phyloP scores from a whole-genome alignment of 2,888 invertebrate genomes.

The Hedya salicella region DNA sequence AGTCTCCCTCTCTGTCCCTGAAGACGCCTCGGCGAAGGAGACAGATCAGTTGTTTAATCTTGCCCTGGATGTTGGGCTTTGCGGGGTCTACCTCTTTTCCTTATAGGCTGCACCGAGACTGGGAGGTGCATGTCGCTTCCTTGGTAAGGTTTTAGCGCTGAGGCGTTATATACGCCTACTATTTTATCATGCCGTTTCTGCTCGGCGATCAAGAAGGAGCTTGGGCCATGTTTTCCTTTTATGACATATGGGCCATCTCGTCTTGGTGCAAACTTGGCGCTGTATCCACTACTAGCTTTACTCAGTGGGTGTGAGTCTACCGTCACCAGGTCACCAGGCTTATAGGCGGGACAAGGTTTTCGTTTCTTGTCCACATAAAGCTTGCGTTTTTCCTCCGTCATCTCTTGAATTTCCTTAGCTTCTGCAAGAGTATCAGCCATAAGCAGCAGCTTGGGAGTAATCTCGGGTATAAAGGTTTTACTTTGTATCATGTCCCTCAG shows the following conservation, averaged over 20 bases:
- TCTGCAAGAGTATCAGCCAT: background rate
- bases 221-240: background rate
- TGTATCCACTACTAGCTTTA: background rate
- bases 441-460: background rate
- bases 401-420: background rate
- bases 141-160: background rate
- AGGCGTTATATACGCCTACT: background rate
- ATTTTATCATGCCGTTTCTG: background rate
- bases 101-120: background rate
- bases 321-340: background rate
- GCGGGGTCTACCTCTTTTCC: background rate
- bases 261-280: background rate
- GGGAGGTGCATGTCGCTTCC: background rate
- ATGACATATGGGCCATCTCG: background rate
- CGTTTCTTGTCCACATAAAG: background rate
- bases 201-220: background rate
- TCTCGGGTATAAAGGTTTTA: background rate
- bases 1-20: too few species aligned
- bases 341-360: too few species aligned
- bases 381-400: constrained; percentile 1
- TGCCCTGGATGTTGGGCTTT: too few species aligned
- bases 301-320: background rate
- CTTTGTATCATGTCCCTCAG: background rate
- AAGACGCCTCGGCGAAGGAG: too few species aligned
- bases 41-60: too few species aligned